Evolutionary conservation across 2,888 invertebrate species (phyloP), one percentile per base, ranked within the genome.

Genomic region (Lissonota sp.): DNA sequence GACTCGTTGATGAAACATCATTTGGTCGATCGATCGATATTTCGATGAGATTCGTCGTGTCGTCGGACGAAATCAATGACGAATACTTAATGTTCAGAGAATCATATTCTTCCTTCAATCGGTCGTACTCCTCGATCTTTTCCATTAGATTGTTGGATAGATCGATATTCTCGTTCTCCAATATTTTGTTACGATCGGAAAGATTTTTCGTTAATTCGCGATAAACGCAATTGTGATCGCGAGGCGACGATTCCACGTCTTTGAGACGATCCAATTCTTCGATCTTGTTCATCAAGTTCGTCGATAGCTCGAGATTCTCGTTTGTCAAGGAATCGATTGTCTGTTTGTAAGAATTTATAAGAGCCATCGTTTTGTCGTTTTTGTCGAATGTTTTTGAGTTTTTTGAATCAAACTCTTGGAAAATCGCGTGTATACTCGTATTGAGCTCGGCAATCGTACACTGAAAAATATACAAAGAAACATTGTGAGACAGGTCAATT

Each of bases 251-350:
- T 71, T 88, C 86, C 40, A 85, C 87, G 55, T 88, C 86, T 60
- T 88, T 90, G 0, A 88, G 64, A 14, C 74, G 84, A 12, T 90
- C 88, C 0, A 90, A 75, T 53, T 92, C 90, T 70, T 94, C 93
- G 67, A 95, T 92, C 79, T 91, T 93, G 62, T 95, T 95, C 91
- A 95, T 94, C 1, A 95, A 84, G 88, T 94, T 93, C 51, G 93
- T 94, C 0, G 95, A 95, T 37, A 95, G 90, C 62, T 92, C 91
- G 8, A 86, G 85, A 69, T 91, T 91, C 67, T 88, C 90, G 0
- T 63, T 67, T 0, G 75, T 88, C 40, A 91, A 81, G 5, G 70
- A 37, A 14, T 85, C 85, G 5, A 90, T 87, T 55, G 85, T 86
- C 40, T 80, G 77, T 66, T 85, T 80, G 70, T 86, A 88, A 6